Conservation (phyloP, 2,888 invertebrate genomes). For the Cheiracanthium punctorium region DNA sequence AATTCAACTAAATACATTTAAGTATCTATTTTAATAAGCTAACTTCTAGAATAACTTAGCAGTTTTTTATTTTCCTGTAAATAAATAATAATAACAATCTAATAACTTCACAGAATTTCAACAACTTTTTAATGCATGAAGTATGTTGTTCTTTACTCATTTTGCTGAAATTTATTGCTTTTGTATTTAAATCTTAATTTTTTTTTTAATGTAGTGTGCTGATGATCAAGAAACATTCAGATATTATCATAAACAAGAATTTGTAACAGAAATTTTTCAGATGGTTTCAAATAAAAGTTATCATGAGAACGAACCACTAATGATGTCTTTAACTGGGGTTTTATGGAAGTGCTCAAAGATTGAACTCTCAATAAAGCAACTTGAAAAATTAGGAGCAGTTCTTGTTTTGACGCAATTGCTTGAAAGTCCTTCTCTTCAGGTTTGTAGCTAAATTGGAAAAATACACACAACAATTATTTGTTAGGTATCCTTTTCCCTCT, state of each 20-base stretch:
- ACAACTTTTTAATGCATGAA: too few species aligned
- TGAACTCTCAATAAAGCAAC: slow-evolving; percentile 29
- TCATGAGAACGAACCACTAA: slow-evolving; percentile 39
- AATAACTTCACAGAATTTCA: too few species aligned
- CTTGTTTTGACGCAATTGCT: slow-evolving; percentile 46
- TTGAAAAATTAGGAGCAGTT: slow-evolving; percentile 40
- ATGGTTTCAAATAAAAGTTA: slow-evolving; percentile 19
- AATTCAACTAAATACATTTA: too few species aligned
- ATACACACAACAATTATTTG: too few species aligned
- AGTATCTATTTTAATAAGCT: too few species aligned
- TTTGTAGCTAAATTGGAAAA: too few species aligned
- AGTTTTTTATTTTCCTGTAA: too few species aligned
- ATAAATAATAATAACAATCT: too few species aligned
- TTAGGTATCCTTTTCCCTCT: too few species aligned
- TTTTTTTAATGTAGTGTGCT: slow-evolving; percentile 33
- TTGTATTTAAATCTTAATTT: not conserved
- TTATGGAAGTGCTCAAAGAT: slow-evolving; percentile 55
- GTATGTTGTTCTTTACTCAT: too few species aligned
- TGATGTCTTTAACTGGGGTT: slow-evolving; percentile 58
- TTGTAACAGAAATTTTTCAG: slow-evolving; percentile 48
- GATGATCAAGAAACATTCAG: slow-evolving; percentile 58
- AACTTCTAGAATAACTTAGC: too few species aligned
- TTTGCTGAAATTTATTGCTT: too few species aligned
- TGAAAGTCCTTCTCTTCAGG: slow-evolving; percentile 54
- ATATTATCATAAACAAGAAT: slow-evolving; percentile 46